Base-by-base conservation (phyloP, 2,888 invertebrate species). In the Drosophila kanekoi region DNA sequence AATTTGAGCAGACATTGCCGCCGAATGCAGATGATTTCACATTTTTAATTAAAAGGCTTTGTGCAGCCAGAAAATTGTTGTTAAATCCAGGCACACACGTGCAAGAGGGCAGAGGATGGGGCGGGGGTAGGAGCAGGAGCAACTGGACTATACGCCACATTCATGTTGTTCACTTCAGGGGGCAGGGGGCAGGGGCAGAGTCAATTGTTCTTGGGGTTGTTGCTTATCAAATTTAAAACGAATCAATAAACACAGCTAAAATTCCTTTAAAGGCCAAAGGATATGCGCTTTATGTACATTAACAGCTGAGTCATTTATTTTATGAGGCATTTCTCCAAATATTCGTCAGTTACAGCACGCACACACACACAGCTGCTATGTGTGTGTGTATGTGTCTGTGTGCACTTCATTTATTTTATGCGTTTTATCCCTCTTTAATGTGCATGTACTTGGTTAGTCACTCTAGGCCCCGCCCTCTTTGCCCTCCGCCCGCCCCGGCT, bases 321-420 rank as follows among this genome's bases (percentile, higher is more conserved):
- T 65, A 66, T 67, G 58, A 51, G 67, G 65, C 77, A 78, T 81
- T 77, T 54, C 59, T 60, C 58, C 53, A 57, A 62, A 70, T 72
- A 54, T 68, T 47, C 70, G 49, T 66, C 64, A 69, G 67, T 49
- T 51, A 47, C 44, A 56, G 20, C 9, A 54, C 49, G 9, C 13
- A 18, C 18, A 33, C 18, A 48, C 33, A 18, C 8, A n/a, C n/a
- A n/a, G n/a, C n/a, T n/a, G n/a, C n/a, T n/a, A n/a, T n/a, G n/a
- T n/a, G n/a, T n/a, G n/a, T n/a, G n/a, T n/a, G 23, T 23, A 6
- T 23, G 23, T 23, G 40, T 66, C 49, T 68, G 64, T 65, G 70
- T 79, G 69, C 88, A 83, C 75, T 83, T 88, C 87, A 83, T 88
- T 86, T 88, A 88, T 74, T 86, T 86, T 84, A 88, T 88, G 78